These are phyloP conservation scores for Eristalis pertinax DNA, from an alignment of 2,888 invertebrate species.

Conservation along the genomic window DNA sequence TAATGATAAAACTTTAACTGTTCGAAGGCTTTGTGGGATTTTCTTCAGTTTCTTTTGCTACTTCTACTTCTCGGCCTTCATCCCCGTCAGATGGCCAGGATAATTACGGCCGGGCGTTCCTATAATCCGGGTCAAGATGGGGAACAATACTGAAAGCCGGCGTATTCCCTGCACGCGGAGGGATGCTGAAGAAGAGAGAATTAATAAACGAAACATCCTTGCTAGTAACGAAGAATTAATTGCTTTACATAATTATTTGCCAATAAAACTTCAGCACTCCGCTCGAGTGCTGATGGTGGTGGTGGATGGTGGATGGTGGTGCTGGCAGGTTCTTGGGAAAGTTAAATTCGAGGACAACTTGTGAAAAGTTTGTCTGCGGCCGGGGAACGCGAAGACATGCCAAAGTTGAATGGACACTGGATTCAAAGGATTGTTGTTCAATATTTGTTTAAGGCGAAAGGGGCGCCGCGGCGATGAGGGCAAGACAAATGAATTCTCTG, in stretches of 20 bases:
- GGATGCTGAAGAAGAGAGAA: neutral
- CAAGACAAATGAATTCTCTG: conserved; percentile 36
- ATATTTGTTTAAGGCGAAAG: conserved; percentile 33
- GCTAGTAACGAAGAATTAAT: conserved; percentile 18
- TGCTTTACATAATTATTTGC: conserved; percentile 40
- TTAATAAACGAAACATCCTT: conserved; percentile 15
- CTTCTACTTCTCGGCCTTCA: neutral
- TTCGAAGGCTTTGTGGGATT: conserved; percentile 15
- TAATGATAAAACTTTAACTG: conserved; percentile 49
- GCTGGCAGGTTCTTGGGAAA: neutral
- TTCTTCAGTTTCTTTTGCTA: neutral
- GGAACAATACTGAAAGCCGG: neutral
- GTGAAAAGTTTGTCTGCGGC: neutral
- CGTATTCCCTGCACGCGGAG: neutral
- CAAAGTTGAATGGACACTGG: neutral
- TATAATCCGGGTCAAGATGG: neutral
- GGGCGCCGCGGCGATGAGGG: neutral
- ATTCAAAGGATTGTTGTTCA: conserved; percentile 24
- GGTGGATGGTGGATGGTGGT: too few species aligned
- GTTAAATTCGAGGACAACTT: conserved; percentile 10
- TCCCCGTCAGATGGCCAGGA: neutral
- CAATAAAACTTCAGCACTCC: conserved; percentile 17
- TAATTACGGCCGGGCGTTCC: conserved; percentile 16
- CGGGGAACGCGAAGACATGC: neutral
- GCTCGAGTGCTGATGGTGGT: too few species aligned